Percentiles rank a stretch among this genome's conserved stretches.
These are phyloP conservation scores for Beroe ovata DNA, from an alignment of 37 sponge, comb jelly and placozoan species.

Conservation along the genomic window DNA sequence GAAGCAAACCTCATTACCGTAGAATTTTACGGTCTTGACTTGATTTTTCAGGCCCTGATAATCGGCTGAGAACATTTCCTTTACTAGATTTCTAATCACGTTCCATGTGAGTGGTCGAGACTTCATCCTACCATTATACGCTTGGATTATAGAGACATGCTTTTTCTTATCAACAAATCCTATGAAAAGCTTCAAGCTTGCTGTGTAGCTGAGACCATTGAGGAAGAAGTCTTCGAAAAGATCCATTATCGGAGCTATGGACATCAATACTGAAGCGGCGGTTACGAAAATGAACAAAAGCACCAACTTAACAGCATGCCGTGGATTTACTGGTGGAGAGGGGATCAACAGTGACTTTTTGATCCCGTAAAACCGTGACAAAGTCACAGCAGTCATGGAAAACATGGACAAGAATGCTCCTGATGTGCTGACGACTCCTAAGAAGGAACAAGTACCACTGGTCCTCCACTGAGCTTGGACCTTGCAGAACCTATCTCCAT, in stretches of 20 bases:
- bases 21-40: neutral
- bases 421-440: neutral
- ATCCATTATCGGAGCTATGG: neutral
- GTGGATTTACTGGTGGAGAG: neutral
- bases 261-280: neutral
- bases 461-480: neutral
- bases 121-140: conserved; percentile 23
- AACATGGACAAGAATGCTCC: neutral
- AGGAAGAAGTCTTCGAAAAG: neutral
- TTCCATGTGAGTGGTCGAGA: neutral
- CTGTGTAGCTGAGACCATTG: neutral
- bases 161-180: neutral
- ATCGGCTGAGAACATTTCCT: neutral
- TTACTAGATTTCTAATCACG: neutral
- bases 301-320: neutral
- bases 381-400: neutral
- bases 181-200: neutral
- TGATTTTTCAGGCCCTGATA: neutral
- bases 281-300: neutral
- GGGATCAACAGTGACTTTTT: neutral
- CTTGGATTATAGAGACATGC: neutral
- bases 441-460: neutral
- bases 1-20: neutral
- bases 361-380: neutral
- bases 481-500: neutral